Evolutionary conservation across 2,888 invertebrate species (phyloP).

Genomic region (Cryptus viduatorius): DNA sequence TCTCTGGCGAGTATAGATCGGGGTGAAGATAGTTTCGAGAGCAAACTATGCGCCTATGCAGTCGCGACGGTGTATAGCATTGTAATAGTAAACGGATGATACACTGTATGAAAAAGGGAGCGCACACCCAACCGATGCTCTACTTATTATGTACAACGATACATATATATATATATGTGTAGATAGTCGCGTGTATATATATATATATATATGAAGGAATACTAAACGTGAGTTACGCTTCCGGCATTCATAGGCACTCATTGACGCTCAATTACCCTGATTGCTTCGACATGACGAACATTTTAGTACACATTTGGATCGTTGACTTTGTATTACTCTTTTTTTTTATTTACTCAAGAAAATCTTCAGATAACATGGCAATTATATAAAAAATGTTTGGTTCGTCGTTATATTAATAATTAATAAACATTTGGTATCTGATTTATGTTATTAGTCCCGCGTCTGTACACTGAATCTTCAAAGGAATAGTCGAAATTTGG

Average conservation of each 20-base stretch:
- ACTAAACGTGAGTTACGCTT: slow-evolving; percentile 31
- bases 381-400: too few species aligned
- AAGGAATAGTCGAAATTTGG: too few species aligned
- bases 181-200: background rate
- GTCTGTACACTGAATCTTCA: too few species aligned
- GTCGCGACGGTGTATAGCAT: slow-evolving; percentile 33
- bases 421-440: background rate
- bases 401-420: too few species aligned
- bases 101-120: slow-evolving; percentile 34
- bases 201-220: slow-evolving; percentile 14
- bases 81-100: slow-evolving; percentile 10
- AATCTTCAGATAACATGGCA: too few species aligned
- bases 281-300: slow-evolving; percentile 41
- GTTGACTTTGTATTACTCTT: background rate
- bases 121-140: slow-evolving; percentile 55
- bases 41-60: slow-evolving; percentile 32
- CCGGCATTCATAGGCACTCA: slow-evolving; percentile 59
- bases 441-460: background rate
- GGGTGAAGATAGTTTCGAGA: slow-evolving; percentile 62
- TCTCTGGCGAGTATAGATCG: slow-evolving; percentile 52
- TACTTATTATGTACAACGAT: slow-evolving; percentile 21
- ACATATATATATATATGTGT: slow-evolving; percentile 16
- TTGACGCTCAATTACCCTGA: slow-evolving; percentile 62
- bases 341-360: background rate
- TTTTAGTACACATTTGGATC: slow-evolving; percentile 10